phyloP scores from a whole-genome alignment of 2,797 vertebrate genomes.

The Lacerta agilis region DNA sequence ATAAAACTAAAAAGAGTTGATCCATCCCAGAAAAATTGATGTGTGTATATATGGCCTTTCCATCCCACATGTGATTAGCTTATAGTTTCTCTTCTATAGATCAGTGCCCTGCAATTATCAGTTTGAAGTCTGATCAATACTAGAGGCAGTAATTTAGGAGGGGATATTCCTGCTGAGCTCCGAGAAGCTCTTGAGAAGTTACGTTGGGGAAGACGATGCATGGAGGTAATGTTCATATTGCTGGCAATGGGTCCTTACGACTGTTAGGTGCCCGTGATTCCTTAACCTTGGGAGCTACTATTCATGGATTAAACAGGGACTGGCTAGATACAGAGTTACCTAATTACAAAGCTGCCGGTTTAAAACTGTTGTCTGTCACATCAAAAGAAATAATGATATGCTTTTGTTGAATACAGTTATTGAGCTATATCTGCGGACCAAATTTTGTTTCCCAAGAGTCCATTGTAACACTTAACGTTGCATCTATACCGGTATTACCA shows the following conservation, averaged over 20 bases:
- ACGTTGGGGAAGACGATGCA: neutral
- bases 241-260: neutral
- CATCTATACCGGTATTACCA: neutral
- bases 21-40: neutral
- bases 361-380: constrained; percentile 39
- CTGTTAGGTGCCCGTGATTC: neutral
- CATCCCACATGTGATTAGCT: neutral
- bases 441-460: neutral
- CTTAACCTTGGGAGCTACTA: neutral
- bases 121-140: neutral
- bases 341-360: constrained; percentile 14
- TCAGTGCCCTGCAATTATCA: neutral
- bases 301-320: neutral
- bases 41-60: neutral
- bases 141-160: neutral
- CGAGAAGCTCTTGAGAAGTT: neutral
- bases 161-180: neutral
- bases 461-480: neutral
- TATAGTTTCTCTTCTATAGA: neutral
- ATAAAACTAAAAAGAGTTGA: too few relatives aligned
- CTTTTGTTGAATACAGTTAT: neutral
- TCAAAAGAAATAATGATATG: neutral
- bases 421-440: constrained; percentile 28
- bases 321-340: neutral
- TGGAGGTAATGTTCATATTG: neutral